Evolutionary conservation across 2,113 vertebrate species (phyloP).

Genomic region (Otis tarda): DNA sequence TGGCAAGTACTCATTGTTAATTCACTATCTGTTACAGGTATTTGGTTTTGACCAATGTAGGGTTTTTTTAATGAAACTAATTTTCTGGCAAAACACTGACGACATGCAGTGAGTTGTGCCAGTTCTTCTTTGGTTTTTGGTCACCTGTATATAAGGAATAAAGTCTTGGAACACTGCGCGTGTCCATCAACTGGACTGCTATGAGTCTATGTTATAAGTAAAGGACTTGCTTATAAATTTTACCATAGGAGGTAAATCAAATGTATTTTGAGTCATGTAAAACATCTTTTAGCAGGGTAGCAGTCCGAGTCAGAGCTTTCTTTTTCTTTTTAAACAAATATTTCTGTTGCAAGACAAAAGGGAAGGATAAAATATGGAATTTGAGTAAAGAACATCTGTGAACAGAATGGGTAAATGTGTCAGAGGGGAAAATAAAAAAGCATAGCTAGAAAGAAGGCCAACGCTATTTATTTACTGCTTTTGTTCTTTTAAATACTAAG

Average conservation of each 20-base stretch:
- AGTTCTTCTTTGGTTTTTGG: background rate
- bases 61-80: background rate
- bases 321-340: background rate
- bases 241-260: background rate
- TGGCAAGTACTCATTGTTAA: background rate
- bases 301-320: background rate
- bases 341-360: slow-evolving; percentile 16
- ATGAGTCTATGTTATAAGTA: background rate
- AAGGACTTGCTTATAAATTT: background rate
- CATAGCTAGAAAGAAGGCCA: background rate
- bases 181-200: background rate
- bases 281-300: background rate
- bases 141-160: background rate
- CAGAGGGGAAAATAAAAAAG: background rate
- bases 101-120: background rate
- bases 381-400: background rate
- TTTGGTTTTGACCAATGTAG: background rate
- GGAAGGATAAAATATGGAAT: background rate
- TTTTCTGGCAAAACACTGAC: background rate
- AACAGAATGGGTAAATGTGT: background rate
- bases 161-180: background rate
- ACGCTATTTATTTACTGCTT: background rate
- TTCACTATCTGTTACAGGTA: too few relatives aligned
- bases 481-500: slow-evolving; percentile 11
- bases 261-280: background rate